Conservation (phyloP, 1,140 invertebrate species). For the Anthonomus grandis region DNA sequence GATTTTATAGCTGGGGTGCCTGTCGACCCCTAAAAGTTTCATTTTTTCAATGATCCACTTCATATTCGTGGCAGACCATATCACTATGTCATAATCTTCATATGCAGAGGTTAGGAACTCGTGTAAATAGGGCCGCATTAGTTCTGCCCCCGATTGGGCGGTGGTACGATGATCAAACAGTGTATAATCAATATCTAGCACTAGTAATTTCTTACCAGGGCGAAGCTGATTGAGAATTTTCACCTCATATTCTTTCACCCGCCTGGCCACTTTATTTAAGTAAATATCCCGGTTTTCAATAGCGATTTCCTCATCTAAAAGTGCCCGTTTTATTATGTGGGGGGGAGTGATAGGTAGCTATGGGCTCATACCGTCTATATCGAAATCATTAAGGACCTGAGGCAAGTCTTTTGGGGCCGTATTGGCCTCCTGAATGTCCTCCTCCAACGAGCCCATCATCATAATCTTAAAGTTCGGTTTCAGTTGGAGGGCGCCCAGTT, state of each 20-base stretch:
- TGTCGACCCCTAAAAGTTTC: slow-evolving; percentile 82
- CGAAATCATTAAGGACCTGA: slow-evolving; percentile 14
- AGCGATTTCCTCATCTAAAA: slow-evolving; percentile 75
- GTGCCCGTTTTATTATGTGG: neutral
- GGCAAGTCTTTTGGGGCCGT: slow-evolving; percentile 66
- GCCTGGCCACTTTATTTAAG: slow-evolving; percentile 74
- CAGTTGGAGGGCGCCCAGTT: slow-evolving; percentile 66
- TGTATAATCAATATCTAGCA: slow-evolving; percentile 97
- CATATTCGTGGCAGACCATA: slow-evolving; percentile 96
- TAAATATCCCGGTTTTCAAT: slow-evolving; percentile 71
- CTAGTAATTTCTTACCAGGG: slow-evolving; percentile 83
- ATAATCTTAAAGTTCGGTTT: slow-evolving; percentile 91
- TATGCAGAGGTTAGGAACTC: slow-evolving; percentile 93
- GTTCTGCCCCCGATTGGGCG: slow-evolving; percentile 58
- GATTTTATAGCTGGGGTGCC: slow-evolving; percentile 86
- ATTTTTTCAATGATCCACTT: slow-evolving; percentile 99
- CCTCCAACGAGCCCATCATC: slow-evolving; percentile 95
- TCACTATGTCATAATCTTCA: slow-evolving; percentile 82
- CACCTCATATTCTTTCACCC: slow-evolving; percentile 84
- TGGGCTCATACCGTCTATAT: slow-evolving; percentile 9
- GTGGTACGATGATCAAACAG: slow-evolving; percentile 89
- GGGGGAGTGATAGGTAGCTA: neutral
- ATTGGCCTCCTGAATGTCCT: slow-evolving; percentile 80
- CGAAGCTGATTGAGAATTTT: slow-evolving; percentile 78
- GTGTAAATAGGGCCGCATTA: slow-evolving; percentile 94